phyloP scores from a whole-genome alignment of 2,797 vertebrate species.

The Anabacerthia variegaticeps region DNA sequence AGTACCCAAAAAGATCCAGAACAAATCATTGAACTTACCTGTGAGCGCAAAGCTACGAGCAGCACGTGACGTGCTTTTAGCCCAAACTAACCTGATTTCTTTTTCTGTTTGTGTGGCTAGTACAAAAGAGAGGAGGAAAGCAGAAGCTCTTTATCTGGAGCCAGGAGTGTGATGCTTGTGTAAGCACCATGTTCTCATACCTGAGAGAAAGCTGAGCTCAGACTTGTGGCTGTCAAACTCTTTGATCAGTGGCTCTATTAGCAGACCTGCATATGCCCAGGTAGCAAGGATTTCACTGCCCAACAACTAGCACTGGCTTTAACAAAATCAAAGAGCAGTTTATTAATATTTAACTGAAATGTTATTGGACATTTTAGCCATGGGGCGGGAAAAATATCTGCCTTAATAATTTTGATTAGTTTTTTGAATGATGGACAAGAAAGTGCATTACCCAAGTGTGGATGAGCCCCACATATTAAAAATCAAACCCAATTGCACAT shows the following conservation, averaged over 20 bases:
- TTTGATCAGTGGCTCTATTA: not conserved
- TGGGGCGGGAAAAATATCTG: not conserved
- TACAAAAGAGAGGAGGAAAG: not conserved
- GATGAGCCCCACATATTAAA: not conserved
- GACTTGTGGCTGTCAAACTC: not conserved
- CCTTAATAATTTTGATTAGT: not conserved
- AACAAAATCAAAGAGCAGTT: not conserved
- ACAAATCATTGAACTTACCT: not conserved
- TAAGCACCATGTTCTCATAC: rapidly evolving
- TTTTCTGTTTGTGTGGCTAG: not conserved
- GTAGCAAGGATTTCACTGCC: not conserved
- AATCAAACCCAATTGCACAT: not conserved
- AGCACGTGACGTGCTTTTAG: not conserved
- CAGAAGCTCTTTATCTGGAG: not conserved
- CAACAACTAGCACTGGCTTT: not conserved
- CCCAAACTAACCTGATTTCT: not conserved
- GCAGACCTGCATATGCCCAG: not conserved
- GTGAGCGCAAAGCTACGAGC: not conserved
- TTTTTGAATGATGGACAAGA: not conserved
- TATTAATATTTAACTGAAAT: not conserved
- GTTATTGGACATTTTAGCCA: not conserved
- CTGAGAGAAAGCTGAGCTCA: not conserved
- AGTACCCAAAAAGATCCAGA: not conserved
- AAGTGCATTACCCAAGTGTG: not conserved
- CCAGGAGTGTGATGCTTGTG: not conserved